Percentiles rank a stretch among this genome's conserved stretches.
Conservation (phyloP, 2,888 invertebrate genomes). For the Iphiclides podalirius region DNA sequence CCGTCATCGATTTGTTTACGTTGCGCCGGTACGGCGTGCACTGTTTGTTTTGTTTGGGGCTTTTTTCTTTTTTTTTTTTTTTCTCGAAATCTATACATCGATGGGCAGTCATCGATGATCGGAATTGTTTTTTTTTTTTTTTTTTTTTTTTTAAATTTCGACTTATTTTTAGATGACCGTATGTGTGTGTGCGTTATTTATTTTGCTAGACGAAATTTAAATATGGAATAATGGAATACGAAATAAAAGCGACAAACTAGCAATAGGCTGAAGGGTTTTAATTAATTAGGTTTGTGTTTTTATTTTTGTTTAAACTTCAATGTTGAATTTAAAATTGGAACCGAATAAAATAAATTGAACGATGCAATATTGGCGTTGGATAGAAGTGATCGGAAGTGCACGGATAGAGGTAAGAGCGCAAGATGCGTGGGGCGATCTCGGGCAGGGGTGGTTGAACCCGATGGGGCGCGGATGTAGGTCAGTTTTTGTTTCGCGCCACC, state of each 20-base stretch:
- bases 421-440: slow-evolving; percentile 63
- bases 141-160: not conserved
- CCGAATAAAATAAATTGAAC: not conserved
- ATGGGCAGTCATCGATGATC: not conserved
- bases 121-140: not conserved
- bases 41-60: not conserved
- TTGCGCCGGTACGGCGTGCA: slow-evolving; percentile 19
- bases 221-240: too few relatives aligned
- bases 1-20: slow-evolving; percentile 54
- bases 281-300: too few relatives aligned
- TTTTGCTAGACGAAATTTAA: too few relatives aligned
- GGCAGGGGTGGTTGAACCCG: slow-evolving; percentile 76
- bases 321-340: too few relatives aligned
- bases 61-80: slow-evolving; percentile 13
- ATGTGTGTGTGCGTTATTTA: too few relatives aligned
- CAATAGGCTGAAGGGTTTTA: too few relatives aligned
- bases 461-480: slow-evolving; percentile 77
- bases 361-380: slow-evolving; percentile 40
- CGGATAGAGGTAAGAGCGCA: slow-evolving; percentile 53
- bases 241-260: too few relatives aligned
- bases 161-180: not conserved
- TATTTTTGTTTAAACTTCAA: too few relatives aligned
- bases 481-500: slow-evolving; percentile 78
- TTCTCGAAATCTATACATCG: too few relatives aligned
- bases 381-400: slow-evolving; percentile 65